phyloP scores from a whole-genome alignment of 1,140 invertebrate species.

The Saxidomus purpurata region DNA sequence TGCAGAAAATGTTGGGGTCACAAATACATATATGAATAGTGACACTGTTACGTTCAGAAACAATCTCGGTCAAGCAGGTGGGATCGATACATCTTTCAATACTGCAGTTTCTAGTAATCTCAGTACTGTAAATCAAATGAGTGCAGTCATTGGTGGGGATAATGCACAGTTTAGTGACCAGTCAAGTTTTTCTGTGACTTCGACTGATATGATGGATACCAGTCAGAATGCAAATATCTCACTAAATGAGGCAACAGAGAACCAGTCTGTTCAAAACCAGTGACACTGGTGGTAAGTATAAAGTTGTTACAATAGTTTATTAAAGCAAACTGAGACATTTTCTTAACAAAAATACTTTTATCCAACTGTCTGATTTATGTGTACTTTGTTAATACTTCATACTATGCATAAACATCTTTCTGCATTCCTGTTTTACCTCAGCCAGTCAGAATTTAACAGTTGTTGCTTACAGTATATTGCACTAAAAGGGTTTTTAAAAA shows the following conservation, averaged over 20 bases:
- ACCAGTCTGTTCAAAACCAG: background rate
- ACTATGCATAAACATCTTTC: too few relatives aligned
- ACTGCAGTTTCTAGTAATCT: background rate
- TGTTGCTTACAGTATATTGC: background rate
- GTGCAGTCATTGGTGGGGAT: background rate
- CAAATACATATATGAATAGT: background rate
- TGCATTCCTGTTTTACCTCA: background rate
- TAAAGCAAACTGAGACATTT: background rate
- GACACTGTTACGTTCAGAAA: background rate
- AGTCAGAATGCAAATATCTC: background rate
- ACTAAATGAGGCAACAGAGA: background rate
- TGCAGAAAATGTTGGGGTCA: background rate
- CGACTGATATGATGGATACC: constrained; percentile 20
- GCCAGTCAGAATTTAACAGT: background rate
- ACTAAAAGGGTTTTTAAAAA: background rate
- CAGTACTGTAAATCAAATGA: background rate
- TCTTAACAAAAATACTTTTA: background rate
- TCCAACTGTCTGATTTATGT: background rate
- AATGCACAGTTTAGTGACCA: background rate
- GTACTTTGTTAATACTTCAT: too few relatives aligned
- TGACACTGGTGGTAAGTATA: background rate
- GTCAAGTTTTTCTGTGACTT: background rate
- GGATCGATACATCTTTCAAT: background rate
- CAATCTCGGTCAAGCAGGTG: background rate
- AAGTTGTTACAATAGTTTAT: background rate